Evolutionary conservation across 2,888 invertebrate species (phyloP), one percentile per base, ranked within the genome.

Genomic region (Apamea monoglypha): DNA sequence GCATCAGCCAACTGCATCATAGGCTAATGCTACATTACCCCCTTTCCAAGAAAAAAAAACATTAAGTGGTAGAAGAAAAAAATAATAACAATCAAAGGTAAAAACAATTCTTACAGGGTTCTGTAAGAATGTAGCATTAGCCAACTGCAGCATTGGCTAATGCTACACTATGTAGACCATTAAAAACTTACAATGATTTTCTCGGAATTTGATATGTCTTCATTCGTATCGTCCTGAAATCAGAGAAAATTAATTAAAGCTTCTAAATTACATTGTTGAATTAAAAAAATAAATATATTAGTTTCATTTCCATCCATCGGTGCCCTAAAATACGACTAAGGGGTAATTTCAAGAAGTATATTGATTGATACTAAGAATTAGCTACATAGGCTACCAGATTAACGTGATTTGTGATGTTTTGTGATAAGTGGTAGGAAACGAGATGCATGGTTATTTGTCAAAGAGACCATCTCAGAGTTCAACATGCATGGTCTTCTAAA

Each of bases 171-270:
- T 3, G 47, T 14, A 6, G 14, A 36, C 8, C 6, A 16, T 47
- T 10, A 10, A 8, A 53, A 50, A 87, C 90, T 89, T 85, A 92
- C 92, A 53, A 76, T 82, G n/a, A 92, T 89, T 88, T 82, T 90
- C 21, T 89, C 85, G 0, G 40, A n/a, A 21, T 53, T 50, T 18
- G 29, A 0, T 36, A 10, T 40, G 56, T 82, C 81, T 2, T 88
- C 88, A 32, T 85, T 78, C 0, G 25, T 2, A 21, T 87, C 76
- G 1, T 88, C 88, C 92, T 92, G 85, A n/a, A 86, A 84, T 47
- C 29, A 40, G 12, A 29, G 0, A 66, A 66, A 75, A 53, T 25
- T 3, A 10, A 61, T 70, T 3, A 64, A 32, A 36, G 10, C 16
- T n/a, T 36, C 25, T 25, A 21, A 47, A 21, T 25, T 25, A 10